phyloP scores from a whole-genome alignment of 1,140 invertebrate genomes.

The Ceratosolen fusciceps region DNA sequence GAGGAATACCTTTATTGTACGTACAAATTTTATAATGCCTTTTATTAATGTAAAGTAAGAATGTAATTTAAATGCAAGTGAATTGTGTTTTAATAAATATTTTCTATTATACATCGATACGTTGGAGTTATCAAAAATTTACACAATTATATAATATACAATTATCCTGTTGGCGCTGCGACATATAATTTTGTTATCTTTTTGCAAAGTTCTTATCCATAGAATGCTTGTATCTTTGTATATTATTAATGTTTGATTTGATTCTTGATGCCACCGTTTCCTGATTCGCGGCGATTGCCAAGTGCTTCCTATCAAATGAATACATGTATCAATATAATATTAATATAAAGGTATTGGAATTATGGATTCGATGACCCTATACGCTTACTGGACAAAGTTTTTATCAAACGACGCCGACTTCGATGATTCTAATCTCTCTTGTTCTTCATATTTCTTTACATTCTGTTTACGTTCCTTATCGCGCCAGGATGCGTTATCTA shows the following conservation, averaged over 20 bases:
- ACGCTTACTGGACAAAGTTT: constrained; percentile 73
- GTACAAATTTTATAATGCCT: constrained; percentile 22
- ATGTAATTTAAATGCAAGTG: constrained; percentile 35
- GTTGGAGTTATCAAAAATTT: constrained; percentile 1
- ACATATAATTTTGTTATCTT: constrained; percentile 55
- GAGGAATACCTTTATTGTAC: not conserved
- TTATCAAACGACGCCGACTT: constrained; percentile 68
- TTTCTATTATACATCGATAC: constrained; percentile 11
- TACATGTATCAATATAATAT: constrained; percentile 9
- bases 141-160: constrained; percentile 26
- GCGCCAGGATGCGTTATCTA: constrained; percentile 81
- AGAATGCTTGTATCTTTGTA: constrained; percentile 77
- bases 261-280: constrained; percentile 82
- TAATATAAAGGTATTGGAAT: not conserved
- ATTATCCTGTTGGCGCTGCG: not conserved
- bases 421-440: constrained; percentile 75
- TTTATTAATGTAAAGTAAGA: constrained; percentile 14
- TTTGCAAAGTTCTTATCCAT: constrained; percentile 84
- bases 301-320: constrained; percentile 73
- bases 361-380: not conserved
- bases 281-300: constrained; percentile 77
- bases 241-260: constrained; percentile 85
- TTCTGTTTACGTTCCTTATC: constrained; percentile 78
- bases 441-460: constrained; percentile 77
- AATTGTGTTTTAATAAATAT: constrained; percentile 30